Conservation (phyloP, 2,888 invertebrate genomes). For the Ametastegia equiseti region DNA sequence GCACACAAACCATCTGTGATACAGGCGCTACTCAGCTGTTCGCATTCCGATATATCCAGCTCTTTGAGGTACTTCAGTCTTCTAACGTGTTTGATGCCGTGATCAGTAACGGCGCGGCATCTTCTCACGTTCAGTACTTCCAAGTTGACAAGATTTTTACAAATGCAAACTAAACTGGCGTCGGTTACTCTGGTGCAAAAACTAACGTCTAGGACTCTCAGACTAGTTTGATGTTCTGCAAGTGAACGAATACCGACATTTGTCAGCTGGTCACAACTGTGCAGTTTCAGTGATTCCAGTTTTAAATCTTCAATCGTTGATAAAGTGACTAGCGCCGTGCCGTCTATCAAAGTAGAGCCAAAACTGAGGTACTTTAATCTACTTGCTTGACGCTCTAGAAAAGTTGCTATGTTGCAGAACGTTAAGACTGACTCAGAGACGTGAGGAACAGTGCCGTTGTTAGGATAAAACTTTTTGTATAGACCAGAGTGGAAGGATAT, state of each 20-base stretch:
- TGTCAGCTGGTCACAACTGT: slow-evolving; percentile 82
- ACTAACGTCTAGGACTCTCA: slow-evolving; percentile 81
- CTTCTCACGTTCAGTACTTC: slow-evolving; percentile 81
- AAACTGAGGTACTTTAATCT: slow-evolving; percentile 81
- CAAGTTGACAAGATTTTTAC: slow-evolving; percentile 79
- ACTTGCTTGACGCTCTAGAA: slow-evolving; percentile 78
- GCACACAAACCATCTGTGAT: slow-evolving; percentile 80
- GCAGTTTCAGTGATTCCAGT: slow-evolving; percentile 78
- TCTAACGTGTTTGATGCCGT: slow-evolving; percentile 78
- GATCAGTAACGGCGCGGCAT: slow-evolving; percentile 82
- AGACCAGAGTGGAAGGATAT: slow-evolving; percentile 85
- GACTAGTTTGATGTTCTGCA: slow-evolving; percentile 78
- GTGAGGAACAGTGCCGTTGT: slow-evolving; percentile 55
- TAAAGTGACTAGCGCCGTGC: slow-evolving; percentile 79
- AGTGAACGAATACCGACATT: slow-evolving; percentile 79
- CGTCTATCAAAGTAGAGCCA: slow-evolving; percentile 84
- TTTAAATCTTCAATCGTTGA: slow-evolving; percentile 78
- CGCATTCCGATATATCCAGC: slow-evolving; percentile 84
- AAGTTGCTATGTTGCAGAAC: slow-evolving; percentile 82
- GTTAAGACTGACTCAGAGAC: slow-evolving; percentile 85
- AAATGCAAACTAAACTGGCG: slow-evolving; percentile 80
- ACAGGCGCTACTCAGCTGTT: slow-evolving; percentile 81
- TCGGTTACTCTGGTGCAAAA: slow-evolving; percentile 83
- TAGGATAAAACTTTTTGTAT: slow-evolving; percentile 83
- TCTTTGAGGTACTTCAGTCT: slow-evolving; percentile 79